A percentile compares a stretch with the other conserved stretches of the same genome.
These are phyloP conservation scores for Eugnorisma glareosa DNA, from an alignment of 2,888 invertebrate genomes.

Conservation along the genomic window DNA sequence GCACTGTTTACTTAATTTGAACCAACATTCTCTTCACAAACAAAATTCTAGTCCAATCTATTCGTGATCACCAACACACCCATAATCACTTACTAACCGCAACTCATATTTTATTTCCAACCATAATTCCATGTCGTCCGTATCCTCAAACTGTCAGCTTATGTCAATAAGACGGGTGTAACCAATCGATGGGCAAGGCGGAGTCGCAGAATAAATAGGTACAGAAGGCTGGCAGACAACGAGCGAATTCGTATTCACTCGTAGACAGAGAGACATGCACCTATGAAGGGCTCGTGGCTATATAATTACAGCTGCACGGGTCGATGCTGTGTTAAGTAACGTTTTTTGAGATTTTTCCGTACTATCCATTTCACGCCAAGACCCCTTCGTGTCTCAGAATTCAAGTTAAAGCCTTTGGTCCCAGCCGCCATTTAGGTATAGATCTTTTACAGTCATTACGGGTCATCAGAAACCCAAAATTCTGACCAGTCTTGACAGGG, in stretches of 20 bases:
- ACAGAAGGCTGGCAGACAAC: background rate
- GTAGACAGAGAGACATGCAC: background rate
- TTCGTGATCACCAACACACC: slow-evolving; percentile 1
- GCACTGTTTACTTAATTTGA: background rate
- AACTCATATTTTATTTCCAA: slow-evolving; percentile 45
- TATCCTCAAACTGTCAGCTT: slow-evolving; percentile 51
- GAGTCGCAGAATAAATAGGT: background rate
- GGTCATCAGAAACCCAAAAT: background rate
- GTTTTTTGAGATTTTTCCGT: background rate
- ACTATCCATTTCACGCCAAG: background rate
- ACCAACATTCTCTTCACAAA: background rate
- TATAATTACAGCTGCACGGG: background rate
- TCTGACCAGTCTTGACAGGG: background rate
- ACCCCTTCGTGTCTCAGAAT: background rate
- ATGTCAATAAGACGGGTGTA: slow-evolving; percentile 54
- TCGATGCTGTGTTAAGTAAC: background rate
- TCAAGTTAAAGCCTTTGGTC: background rate
- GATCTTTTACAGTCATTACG: background rate
- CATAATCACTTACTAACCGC: slow-evolving; percentile 23
- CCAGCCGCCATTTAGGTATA: background rate
- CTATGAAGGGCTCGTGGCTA: background rate
- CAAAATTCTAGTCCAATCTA: background rate
- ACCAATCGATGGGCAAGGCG: slow-evolving; percentile 43
- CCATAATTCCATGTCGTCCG: slow-evolving; percentile 38
- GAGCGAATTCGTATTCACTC: background rate